Evolutionary conservation across 2,113 vertebrate species (phyloP).

Genomic region (Cromileptes altivelis): DNA sequence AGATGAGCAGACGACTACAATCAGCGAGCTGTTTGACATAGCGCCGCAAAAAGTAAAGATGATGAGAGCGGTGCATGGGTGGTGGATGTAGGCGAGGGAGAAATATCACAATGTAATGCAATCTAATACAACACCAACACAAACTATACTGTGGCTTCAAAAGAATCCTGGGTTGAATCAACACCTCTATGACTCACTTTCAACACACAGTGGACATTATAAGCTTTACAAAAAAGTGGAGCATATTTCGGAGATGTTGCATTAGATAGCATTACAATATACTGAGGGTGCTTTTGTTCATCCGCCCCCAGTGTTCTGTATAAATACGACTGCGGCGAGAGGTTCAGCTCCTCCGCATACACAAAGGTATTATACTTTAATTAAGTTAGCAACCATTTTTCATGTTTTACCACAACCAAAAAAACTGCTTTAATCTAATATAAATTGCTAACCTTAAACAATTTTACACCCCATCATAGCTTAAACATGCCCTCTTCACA

Average conservation of each 20-base stretch:
- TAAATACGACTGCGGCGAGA: not conserved
- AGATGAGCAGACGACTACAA: conserved; percentile 9
- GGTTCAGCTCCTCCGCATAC: conserved; percentile 4
- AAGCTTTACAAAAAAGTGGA: conserved; percentile 14
- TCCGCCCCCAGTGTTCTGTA: conserved; percentile 8
- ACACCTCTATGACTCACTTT: conserved; percentile 38
- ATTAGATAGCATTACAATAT: conserved; percentile 36
- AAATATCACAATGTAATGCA: conserved; percentile 27
- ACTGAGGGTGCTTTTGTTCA: conserved; percentile 20
- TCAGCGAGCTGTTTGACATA: conserved; percentile 2
- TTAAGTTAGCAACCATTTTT: not conserved
- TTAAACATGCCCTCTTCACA: not conserved
- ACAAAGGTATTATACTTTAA: conserved; percentile 7
- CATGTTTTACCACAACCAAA: not conserved
- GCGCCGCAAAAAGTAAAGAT: not conserved
- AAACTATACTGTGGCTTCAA: conserved; percentile 14
- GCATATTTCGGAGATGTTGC: conserved; percentile 5
- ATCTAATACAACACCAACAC: conserved; percentile 34
- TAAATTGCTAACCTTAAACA: not conserved
- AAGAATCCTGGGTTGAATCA: conserved; percentile 7
- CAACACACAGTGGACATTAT: conserved; percentile 19
- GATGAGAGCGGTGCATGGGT: conserved; percentile 20
- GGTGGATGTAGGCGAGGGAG: conserved; percentile 39
- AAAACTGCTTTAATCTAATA: not conserved
- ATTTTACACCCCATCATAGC: not conserved